phyloP scores from a whole-genome alignment of 2,113 vertebrate genomes.

The Halcyon senegalensis region DNA sequence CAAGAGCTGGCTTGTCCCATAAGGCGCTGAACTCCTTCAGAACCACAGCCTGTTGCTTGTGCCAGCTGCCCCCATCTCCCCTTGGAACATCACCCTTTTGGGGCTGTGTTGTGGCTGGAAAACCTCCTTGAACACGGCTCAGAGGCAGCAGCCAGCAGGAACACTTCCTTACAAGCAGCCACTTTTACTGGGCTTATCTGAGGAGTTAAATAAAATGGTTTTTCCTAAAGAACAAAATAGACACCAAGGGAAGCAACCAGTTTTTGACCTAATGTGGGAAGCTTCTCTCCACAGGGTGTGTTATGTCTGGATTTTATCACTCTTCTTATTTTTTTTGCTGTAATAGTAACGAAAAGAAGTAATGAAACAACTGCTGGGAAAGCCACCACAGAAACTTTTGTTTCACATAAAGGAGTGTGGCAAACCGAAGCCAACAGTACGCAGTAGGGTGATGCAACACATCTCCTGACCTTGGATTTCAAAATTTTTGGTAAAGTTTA shows the following conservation, averaged over 20 bases:
- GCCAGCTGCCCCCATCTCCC: neutral
- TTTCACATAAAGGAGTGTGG: neutral
- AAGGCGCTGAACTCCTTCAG: conserved; percentile 15
- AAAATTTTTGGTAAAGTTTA: neutral
- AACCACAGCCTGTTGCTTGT: neutral
- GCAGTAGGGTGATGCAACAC: neutral
- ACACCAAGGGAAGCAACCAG: neutral
- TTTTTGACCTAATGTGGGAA: neutral
- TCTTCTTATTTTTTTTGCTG: neutral
- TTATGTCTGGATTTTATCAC: neutral
- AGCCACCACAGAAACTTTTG: neutral
- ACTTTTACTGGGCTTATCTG: neutral
- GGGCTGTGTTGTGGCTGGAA: neutral
- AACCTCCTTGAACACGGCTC: fast-evolving
- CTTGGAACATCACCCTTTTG: neutral
- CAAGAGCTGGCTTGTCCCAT: conserved; percentile 52
- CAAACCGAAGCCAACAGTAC: fast-evolving
- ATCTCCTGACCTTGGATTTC: neutral
- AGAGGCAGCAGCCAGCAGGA: neutral
- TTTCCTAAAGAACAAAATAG: neutral
- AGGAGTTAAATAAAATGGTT: conserved; percentile 1
- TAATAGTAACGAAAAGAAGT: neutral
- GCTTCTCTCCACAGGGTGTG: neutral
- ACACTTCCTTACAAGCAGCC: neutral
- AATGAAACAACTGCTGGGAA: neutral